Evolutionary conservation across 1,140 invertebrate genomes (phyloP).

Genomic region (Pseudomyrmex dendroicus): DNA sequence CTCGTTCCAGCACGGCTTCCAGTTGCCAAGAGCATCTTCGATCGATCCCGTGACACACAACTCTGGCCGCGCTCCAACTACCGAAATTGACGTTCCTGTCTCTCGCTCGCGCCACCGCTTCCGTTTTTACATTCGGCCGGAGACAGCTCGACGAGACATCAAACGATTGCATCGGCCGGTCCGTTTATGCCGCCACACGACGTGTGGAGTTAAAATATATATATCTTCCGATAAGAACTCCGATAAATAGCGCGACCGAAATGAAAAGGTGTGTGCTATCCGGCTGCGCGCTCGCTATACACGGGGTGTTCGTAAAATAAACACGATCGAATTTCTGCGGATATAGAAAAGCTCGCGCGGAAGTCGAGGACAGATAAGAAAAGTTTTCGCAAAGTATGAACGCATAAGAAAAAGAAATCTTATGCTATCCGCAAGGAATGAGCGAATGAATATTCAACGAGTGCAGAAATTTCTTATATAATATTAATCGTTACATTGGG

Average conservation of each 20-base stretch:
- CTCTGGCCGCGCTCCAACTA: conserved; percentile 76
- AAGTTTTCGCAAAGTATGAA: not conserved
- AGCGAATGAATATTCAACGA: conserved; percentile 29
- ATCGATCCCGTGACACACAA: conserved; percentile 78
- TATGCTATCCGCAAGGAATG: not conserved
- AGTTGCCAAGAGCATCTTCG: conserved; percentile 66
- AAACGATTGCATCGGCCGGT: conserved; percentile 46
- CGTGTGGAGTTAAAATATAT: not conserved
- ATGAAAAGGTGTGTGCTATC: not conserved
- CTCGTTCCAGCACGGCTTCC: conserved; percentile 20
- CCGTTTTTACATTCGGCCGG: conserved; percentile 51
- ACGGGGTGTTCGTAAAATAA: conserved; percentile 3
- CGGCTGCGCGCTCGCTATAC: not conserved
- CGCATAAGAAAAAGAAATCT: conserved; percentile 35
- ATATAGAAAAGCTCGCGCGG: not conserved
- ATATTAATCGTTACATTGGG: conserved; percentile 26
- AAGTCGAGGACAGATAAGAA: conserved; percentile 16
- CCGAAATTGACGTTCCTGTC: conserved; percentile 76
- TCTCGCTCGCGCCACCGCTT: conserved; percentile 44
- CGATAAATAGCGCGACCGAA: conserved; percentile 28
- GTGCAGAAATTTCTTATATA: conserved; percentile 29
- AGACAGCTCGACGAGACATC: conserved; percentile 50
- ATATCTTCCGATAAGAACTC: conserved; percentile 26
- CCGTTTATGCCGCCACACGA: conserved; percentile 18
- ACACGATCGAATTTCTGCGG: not conserved